phyloP scores from a whole-genome alignment of 2,113 vertebrate genomes.

The Forbesichthys papilliferus region DNA sequence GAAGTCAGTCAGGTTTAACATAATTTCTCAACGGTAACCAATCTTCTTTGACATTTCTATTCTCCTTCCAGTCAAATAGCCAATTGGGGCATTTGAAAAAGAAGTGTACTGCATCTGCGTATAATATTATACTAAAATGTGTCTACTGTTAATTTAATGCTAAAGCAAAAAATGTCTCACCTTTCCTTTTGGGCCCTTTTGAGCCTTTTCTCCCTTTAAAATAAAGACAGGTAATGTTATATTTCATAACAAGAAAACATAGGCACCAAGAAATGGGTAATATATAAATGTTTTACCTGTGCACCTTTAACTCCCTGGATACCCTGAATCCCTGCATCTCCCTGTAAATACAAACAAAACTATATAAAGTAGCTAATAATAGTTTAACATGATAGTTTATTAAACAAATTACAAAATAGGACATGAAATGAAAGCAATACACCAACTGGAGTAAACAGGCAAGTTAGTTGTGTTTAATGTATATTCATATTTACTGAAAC shows the following conservation, averaged over 20 bases:
- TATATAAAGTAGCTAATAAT: background rate
- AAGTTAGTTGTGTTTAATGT: too few species aligned
- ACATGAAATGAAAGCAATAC: background rate
- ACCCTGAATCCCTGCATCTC: conserved; percentile 67
- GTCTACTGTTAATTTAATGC: background rate
- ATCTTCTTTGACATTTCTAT: too few species aligned
- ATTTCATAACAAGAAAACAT: background rate
- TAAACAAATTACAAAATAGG: background rate
- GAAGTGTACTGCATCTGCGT: background rate
- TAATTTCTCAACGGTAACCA: too few species aligned
- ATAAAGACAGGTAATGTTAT: conserved; percentile 1
- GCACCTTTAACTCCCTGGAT: conserved; percentile 67
- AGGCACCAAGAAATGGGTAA: too few species aligned
- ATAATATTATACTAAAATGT: background rate
- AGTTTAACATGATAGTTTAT: background rate
- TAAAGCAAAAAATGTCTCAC: conserved; percentile 44
- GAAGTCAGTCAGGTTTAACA: too few species aligned
- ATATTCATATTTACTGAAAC: too few species aligned
- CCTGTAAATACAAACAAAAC: conserved; percentile 56
- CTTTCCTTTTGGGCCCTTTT: conserved; percentile 74
- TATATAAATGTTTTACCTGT: conserved; percentile 56
- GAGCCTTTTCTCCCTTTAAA: conserved; percentile 60
- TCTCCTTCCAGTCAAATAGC: background rate
- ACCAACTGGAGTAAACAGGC: too few species aligned
- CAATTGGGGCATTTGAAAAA: background rate